A percentile compares a stretch with the other conserved stretches of the same genome.
Conservation (phyloP, 2,113 vertebrate genomes). For the Scomber japonicus region DNA sequence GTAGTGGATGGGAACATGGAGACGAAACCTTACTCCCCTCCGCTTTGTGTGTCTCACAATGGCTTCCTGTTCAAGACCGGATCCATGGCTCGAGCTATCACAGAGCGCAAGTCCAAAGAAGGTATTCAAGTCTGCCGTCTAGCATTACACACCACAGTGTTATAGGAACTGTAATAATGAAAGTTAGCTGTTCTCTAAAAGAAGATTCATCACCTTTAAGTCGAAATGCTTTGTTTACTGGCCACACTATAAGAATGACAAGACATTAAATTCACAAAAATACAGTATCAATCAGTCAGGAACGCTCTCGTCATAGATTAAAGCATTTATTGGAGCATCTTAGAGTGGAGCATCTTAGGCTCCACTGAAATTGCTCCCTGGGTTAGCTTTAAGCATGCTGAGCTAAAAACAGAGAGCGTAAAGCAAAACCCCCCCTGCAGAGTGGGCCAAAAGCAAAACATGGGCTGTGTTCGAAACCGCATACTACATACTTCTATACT, state of each 20-base stretch:
- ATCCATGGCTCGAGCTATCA: conserved; percentile 88
- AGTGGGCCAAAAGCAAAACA: too few species aligned
- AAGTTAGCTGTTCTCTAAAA: neutral
- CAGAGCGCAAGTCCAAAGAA: conserved; percentile 90
- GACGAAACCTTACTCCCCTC: conserved; percentile 82
- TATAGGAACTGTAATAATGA: neutral
- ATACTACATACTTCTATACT: too few species aligned
- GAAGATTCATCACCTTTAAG: neutral
- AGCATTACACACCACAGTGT: neutral
- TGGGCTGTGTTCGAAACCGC: too few species aligned
- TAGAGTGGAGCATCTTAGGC: too few species aligned
- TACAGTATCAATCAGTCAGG: neutral
- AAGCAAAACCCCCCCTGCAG: too few species aligned
- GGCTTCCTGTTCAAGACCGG: conserved; percentile 95
- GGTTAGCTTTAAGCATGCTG: too few species aligned
- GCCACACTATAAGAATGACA: too few species aligned
- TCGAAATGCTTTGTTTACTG: neutral
- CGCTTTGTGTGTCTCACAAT: conserved; percentile 88
- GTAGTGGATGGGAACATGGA: conserved; percentile 79
- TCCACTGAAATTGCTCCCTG: too few species aligned
- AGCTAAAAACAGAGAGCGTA: too few species aligned
- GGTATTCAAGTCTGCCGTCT: conserved; percentile 76
- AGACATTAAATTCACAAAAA: neutral
- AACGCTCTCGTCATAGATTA: too few species aligned
- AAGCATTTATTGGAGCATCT: too few species aligned